phyloP scores from a whole-genome alignment of 2,888 invertebrate genomes.

The Catocala sponsa region DNA sequence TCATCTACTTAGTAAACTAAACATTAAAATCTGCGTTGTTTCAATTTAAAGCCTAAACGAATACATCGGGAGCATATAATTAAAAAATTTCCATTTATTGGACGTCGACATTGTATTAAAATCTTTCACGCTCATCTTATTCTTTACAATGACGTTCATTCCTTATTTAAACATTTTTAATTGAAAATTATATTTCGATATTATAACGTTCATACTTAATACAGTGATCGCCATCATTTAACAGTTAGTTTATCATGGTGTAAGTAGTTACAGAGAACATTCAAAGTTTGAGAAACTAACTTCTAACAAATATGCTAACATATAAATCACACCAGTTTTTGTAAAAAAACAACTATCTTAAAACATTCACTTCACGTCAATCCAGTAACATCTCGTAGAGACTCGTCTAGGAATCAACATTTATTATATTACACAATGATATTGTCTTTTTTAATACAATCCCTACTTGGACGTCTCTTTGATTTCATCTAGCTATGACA shows the following conservation, averaged over 20 bases:
- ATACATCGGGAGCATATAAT: too few species aligned
- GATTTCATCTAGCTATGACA: slow-evolving; percentile 80
- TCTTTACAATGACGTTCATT: neutral
- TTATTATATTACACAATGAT: slow-evolving; percentile 67
- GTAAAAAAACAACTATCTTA: slow-evolving; percentile 39
- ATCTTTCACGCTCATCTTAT: neutral
- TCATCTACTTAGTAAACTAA: slow-evolving; percentile 7
- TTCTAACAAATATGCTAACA: slow-evolving; percentile 47
- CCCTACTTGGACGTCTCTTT: slow-evolving; percentile 80
- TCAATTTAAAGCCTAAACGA: slow-evolving; percentile 8
- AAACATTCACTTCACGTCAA: slow-evolving; percentile 49
- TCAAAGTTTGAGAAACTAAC: slow-evolving; percentile 33
- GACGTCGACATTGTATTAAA: slow-evolving; percentile 11
- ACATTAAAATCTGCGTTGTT: slow-evolving; percentile 17
- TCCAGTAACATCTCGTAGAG: slow-evolving; percentile 40
- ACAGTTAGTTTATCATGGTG: neutral
- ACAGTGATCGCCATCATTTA: too few species aligned
- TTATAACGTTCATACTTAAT: neutral
- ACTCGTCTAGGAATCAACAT: slow-evolving; percentile 47
- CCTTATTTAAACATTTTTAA: too few species aligned
- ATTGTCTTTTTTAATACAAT: slow-evolving; percentile 81
- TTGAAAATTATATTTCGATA: neutral
- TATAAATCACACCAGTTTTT: slow-evolving; percentile 49
- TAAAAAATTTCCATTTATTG: slow-evolving; percentile 3
- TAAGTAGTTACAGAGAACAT: slow-evolving; percentile 29